These are phyloP conservation scores for Mormoops blainvillei DNA, from an alignment of 2,113 vertebrate genomes.

Conservation along the genomic window DNA sequence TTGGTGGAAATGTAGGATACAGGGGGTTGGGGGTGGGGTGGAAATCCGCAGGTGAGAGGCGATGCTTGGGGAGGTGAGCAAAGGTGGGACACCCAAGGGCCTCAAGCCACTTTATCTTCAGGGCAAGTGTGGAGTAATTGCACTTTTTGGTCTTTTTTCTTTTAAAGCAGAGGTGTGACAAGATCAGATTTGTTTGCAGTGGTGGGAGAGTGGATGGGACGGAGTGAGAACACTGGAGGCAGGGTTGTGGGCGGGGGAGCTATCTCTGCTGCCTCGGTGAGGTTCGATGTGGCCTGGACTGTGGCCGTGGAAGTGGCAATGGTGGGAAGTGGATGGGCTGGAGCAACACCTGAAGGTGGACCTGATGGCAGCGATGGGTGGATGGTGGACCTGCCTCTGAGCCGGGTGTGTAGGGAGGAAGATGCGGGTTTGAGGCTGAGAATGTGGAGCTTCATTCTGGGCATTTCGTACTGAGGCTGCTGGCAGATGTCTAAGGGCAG, in stretches of 20 bases:
- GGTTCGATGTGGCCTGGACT: accelerated
- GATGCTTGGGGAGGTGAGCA: background rate
- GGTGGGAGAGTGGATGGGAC: background rate
- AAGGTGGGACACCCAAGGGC: background rate
- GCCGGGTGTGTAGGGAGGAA: background rate
- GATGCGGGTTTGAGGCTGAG: background rate
- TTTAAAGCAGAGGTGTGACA: background rate
- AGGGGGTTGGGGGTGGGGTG: accelerated
- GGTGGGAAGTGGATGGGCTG: background rate
- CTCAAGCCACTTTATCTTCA: background rate
- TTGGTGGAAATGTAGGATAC: background rate
- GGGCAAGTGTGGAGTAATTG: background rate
- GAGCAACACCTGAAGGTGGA: background rate
- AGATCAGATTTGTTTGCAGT: background rate
- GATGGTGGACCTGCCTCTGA: background rate
- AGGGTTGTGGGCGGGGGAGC: background rate
- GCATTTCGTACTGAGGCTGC: background rate
- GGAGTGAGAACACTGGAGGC: background rate
- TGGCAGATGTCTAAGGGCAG: background rate
- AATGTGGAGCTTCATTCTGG: background rate
- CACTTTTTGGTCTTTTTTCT: background rate
- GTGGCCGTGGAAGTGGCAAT: background rate
- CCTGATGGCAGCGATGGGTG: background rate
- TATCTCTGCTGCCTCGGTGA: background rate
- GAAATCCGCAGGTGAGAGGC: background rate